Evolutionary conservation across 2,113 vertebrate genomes (phyloP).

Genomic region (Etheostoma spectabile): DNA sequence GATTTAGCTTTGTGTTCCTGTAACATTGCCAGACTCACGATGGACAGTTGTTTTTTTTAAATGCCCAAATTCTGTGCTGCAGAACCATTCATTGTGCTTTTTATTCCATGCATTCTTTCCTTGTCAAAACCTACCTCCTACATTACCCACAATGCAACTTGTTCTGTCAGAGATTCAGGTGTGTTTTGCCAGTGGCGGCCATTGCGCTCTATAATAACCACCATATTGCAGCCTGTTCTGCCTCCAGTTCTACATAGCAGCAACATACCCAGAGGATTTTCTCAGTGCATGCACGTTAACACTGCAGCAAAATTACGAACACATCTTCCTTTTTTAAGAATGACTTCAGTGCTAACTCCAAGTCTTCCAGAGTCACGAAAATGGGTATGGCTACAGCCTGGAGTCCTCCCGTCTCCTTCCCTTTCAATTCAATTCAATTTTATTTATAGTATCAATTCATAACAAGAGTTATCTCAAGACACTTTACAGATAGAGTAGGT

Average conservation of each 20-base stretch:
- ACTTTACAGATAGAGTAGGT: too few relatives aligned
- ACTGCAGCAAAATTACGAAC: not conserved
- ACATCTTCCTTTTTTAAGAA: too few relatives aligned
- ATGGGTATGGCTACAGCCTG: too few relatives aligned
- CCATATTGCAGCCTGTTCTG: not conserved
- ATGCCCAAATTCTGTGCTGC: not conserved
- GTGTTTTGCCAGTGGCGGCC: too few relatives aligned
- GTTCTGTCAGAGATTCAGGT: not conserved
- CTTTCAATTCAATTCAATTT: too few relatives aligned
- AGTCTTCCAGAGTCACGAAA: too few relatives aligned
- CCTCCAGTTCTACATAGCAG: too few relatives aligned
- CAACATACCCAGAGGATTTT: not conserved
- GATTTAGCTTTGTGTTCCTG: too few relatives aligned
- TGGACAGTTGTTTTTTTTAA: not conserved
- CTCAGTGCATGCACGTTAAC: not conserved
- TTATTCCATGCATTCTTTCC: not conserved
- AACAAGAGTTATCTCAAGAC: too few relatives aligned
- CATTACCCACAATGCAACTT: not conserved
- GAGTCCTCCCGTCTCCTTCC: too few relatives aligned
- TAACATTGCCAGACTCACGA: not conserved
- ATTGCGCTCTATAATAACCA: constrained; percentile 5
- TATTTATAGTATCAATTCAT: too few relatives aligned
- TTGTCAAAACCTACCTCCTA: not conserved
- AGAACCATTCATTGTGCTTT: not conserved
- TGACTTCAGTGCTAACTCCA: too few relatives aligned